Evolutionary conservation across 1,140 invertebrate genomes (phyloP).

Genomic region (Nebria ingens): DNA sequence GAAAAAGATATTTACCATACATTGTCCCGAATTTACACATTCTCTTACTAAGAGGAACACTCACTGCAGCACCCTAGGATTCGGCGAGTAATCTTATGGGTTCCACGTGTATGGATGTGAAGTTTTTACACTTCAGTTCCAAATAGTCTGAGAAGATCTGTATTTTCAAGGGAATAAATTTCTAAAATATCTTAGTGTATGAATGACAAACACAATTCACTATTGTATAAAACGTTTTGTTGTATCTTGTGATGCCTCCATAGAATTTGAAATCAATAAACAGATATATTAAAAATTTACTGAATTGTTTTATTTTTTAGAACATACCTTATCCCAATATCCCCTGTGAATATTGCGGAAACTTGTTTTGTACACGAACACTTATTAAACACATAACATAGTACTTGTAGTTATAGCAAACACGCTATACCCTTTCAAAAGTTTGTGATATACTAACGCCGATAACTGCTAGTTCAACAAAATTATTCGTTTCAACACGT

Average conservation of each 20-base stretch:
- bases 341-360: too few relatives aligned
- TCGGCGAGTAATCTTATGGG: neutral
- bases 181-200: neutral
- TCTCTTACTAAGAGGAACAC: neutral
- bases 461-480: too few relatives aligned
- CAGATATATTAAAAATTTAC: too few relatives aligned
- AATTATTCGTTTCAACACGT: too few relatives aligned
- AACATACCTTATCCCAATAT: too few relatives aligned
- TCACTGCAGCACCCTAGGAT: neutral
- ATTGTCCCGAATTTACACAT: neutral
- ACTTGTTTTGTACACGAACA: too few relatives aligned
- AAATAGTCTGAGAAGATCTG: neutral
- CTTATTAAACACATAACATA: too few relatives aligned
- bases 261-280: conserved; percentile 33
- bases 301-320: too few relatives aligned
- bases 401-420: too few relatives aligned
- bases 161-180: neutral
- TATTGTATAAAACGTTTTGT: neutral
- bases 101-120: neutral
- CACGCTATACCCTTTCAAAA: too few relatives aligned
- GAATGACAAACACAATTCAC: neutral
- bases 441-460: too few relatives aligned
- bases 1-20: neutral
- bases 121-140: neutral
- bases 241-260: neutral